Conservation (phyloP, 2,113 vertebrate genomes). For the Megatriorchis doriae region DNA sequence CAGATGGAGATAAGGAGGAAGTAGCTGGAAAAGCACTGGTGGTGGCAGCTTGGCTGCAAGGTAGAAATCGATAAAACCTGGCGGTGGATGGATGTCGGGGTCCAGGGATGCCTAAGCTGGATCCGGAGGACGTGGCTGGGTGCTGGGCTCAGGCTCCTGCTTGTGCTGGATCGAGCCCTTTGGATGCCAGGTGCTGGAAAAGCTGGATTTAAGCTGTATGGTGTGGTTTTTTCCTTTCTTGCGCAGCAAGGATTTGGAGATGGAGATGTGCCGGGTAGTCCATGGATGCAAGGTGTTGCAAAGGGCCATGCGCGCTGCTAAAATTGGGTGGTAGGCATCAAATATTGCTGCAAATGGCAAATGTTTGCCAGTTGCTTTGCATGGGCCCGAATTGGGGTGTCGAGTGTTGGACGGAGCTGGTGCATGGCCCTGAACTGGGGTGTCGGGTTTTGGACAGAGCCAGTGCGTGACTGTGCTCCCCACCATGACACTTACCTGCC, state of each 20-base stretch:
- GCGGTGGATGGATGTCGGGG: background rate
- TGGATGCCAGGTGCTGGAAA: background rate
- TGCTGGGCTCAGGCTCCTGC: rapidly evolving
- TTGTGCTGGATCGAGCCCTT: rapidly evolving
- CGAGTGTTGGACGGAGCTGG: no score
- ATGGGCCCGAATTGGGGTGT: rapidly evolving
- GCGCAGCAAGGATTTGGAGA: background rate
- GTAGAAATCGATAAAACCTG: background rate
- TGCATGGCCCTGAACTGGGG: rapidly evolving
- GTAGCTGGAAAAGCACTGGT: background rate
- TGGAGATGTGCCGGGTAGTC: background rate
- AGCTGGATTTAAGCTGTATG: background rate
- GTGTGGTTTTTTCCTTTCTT: background rate
- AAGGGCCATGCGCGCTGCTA: background rate
- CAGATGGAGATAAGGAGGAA: background rate
- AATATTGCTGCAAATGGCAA: background rate
- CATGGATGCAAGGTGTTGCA: rapidly evolving
- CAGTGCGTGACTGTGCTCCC: background rate
- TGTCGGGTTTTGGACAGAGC: background rate
- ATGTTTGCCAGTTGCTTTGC: background rate
- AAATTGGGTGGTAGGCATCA: background rate
- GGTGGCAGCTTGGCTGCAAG: rapidly evolving
- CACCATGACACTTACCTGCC: rapidly evolving
- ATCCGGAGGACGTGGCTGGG: background rate
- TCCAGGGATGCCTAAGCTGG: background rate